Conservation (phyloP, 2,113 vertebrate genomes). For the Corythoichthys intestinalis region DNA sequence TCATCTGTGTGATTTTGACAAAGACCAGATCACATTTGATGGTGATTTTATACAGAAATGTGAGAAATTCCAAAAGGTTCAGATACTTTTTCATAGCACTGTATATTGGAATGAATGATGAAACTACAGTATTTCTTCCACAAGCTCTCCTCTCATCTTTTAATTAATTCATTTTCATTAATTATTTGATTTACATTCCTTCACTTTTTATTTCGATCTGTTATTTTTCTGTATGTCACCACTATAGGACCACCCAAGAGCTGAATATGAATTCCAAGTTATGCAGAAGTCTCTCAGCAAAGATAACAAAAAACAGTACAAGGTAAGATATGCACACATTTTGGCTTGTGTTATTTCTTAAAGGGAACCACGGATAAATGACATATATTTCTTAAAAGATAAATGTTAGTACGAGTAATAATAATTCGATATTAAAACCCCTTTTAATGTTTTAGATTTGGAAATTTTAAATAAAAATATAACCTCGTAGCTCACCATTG, state of each 20-base stretch:
- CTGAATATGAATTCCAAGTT: slow-evolving; percentile 92
- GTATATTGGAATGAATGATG: neutral
- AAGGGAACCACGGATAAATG: no score
- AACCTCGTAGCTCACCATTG: no score
- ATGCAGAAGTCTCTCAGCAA: slow-evolving; percentile 87
- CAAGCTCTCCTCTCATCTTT: neutral
- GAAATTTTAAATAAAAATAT: no score
- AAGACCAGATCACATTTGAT: no score
- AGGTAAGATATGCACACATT: slow-evolving; percentile 68
- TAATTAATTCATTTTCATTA: neutral
- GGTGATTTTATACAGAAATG: no score
- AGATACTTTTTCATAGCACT: neutral
- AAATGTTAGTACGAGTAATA: no score
- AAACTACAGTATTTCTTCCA: neutral
- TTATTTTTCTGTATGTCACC: slow-evolving; percentile 1
- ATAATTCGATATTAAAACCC: no score
- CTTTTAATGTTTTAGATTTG: no score
- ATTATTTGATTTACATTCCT: neutral
- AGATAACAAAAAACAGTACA: slow-evolving; percentile 78
- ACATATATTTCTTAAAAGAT: no score
- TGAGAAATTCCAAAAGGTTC: no score
- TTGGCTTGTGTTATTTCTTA: no score
- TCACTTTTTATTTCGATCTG: slow-evolving; percentile 3
- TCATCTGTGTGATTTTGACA: no score
- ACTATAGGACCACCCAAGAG: slow-evolving; percentile 86